Base-by-base conservation (phyloP, 2,888 invertebrate species). In the Oligia fasciuncula region DNA sequence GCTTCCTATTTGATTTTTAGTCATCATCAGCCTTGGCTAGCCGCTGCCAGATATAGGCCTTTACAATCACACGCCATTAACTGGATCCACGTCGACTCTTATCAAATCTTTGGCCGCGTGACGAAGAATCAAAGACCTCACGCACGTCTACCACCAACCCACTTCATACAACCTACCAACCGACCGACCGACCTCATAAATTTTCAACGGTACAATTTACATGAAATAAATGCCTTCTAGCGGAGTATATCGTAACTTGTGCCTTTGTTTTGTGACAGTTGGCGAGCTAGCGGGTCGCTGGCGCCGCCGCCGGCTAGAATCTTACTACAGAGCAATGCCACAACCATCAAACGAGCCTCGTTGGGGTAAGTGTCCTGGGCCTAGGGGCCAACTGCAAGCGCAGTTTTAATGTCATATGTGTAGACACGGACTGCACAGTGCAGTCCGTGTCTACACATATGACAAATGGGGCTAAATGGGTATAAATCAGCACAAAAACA, bases 321-420 rank as follows among this genome's bases (percentile, higher is more conserved):
- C 13, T 87, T 96, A 19, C 90, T 96, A 4, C 96, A 96, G 81
- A 95, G 89, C 84, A 94, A 94, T 83, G 94, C 95, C 4, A 93
- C 96, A 14, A 93, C 94, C 40, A 95, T 95, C 90, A 96, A 96
- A 81, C 90, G 96, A 73, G 95, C 96, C 9, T 96, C 96, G 11
- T 91, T 96, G 62, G 96, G 96, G 96, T 96, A 90, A 88, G 84
- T 60, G 17, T 2, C 29, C 19, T 29, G 43, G 46, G 14, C 14
- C 14, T 40, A 5, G 54, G 9, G 6, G 35, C 40, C 65, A 66
- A 66, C 11, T 40, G 40, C 66, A 66, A 43, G 13, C 66, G 66
- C 2, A 23, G 23, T 23, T 66, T 66, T 23, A 13, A 66, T 66
- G 66, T 1, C 13, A 40, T 40, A 5, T 40, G 40, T 5, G 4